Percentiles rank a stretch among this genome's conserved stretches.
Conservation (phyloP, 2,888 invertebrate genomes). For the Scaptomyza parva region DNA sequence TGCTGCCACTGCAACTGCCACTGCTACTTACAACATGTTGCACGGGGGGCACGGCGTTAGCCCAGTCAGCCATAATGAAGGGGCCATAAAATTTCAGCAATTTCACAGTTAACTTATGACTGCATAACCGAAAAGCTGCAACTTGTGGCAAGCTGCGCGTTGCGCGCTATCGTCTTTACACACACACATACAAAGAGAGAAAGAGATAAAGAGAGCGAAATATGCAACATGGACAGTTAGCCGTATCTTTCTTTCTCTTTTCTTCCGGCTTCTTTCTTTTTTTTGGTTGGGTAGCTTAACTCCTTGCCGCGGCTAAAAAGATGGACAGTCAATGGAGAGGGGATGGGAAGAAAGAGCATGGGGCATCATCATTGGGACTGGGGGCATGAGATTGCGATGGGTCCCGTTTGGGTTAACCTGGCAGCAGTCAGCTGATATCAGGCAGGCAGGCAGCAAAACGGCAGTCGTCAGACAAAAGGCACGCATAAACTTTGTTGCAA, state of each 20-base stretch:
- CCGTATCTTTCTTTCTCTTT: no score
- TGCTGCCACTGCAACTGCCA: constrained; percentile 3
- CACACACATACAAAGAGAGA: background rate
- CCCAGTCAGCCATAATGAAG: constrained; percentile 21
- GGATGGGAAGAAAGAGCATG: background rate
- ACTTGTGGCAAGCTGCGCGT: constrained; percentile 5
- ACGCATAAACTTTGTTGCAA: constrained; percentile 76
- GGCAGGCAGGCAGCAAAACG: background rate
- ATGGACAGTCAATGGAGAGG: background rate
- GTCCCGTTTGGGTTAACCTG: constrained; percentile 6
- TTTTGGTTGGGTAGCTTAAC: no score
- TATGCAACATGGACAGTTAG: background rate
- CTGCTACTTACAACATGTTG: background rate
- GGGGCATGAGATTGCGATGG: constrained; percentile 1
- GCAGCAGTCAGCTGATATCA: background rate
- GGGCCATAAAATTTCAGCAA: constrained; percentile 48
- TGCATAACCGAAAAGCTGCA: constrained; percentile 23
- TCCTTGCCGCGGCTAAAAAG: background rate
- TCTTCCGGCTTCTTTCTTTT: no score
- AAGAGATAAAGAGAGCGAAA: background rate
- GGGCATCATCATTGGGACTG: constrained; percentile 1
- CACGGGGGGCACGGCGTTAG: background rate
- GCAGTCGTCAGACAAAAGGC: constrained; percentile 68
- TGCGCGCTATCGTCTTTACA: constrained; percentile 2
- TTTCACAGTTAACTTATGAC: constrained; percentile 56